Conservation (phyloP, 2,888 invertebrate species). For the Cheilosia urbana region DNA sequence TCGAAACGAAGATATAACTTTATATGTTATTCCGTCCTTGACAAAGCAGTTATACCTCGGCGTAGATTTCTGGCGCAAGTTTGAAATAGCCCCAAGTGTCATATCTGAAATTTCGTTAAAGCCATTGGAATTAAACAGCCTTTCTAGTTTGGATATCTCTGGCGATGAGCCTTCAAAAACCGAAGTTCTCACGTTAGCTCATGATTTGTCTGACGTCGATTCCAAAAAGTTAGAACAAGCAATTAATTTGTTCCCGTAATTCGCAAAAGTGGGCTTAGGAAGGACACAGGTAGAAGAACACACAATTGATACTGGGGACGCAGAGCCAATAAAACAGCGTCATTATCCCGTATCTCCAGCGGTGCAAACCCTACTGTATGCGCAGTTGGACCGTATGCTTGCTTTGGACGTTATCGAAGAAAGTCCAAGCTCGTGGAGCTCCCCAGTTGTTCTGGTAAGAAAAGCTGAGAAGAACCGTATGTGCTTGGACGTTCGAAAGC, state of each 20-base stretch:
- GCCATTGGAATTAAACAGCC: neutral
- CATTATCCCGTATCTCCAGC: conserved; percentile 23
- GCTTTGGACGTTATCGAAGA: conserved; percentile 6
- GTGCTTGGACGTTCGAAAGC: conserved; percentile 1
- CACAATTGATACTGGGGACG: conserved; percentile 16
- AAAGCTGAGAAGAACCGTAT: neutral
- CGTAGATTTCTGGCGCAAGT: too few relatives aligned
- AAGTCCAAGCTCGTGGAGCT: conserved; percentile 17
- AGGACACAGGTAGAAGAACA: neutral
- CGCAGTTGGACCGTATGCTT: conserved; percentile 13
- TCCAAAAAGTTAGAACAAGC: neutral
- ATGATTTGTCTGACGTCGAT: neutral
- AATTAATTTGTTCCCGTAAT: neutral
- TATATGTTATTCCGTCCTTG: neutral
- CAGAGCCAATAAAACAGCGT: neutral
- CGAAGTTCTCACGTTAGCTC: neutral
- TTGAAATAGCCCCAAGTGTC: conserved; percentile 1
- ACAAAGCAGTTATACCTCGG: neutral
- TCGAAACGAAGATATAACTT: neutral
- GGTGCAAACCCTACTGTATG: neutral
- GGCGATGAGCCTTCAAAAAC: neutral
- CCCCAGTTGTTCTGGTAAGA: conserved; percentile 2
- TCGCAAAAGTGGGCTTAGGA: neutral
- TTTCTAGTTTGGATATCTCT: neutral
- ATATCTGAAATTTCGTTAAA: neutral